Conservation (phyloP, 2,113 vertebrate species). For the human region GRCh38 chr9:118226001-118226500, state of each 20-base stretch:
- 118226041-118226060: not conserved
- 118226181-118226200: not conserved
- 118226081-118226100: not conserved
- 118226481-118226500: constrained; percentile 36
- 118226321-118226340: not conserved
- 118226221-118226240: not conserved
- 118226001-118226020: accelerated
- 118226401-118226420: constrained; percentile 1
- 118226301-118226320: constrained; percentile 14
- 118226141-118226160: not conserved
- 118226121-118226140: not conserved
- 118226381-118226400: not conserved
- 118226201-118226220: not conserved
- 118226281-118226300: constrained; percentile 8
- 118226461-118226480: not conserved
- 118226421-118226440: not conserved
- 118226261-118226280: not conserved
- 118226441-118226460: constrained; percentile 23
- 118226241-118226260: not conserved
- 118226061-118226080: not conserved
- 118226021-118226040: not conserved
- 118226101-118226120: not conserved
- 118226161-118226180: not conserved
- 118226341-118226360: not conserved
- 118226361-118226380: not conserved